Base-by-base conservation (phyloP, 2,797 vertebrate genomes). In the Orestias chungarensis region DNA sequence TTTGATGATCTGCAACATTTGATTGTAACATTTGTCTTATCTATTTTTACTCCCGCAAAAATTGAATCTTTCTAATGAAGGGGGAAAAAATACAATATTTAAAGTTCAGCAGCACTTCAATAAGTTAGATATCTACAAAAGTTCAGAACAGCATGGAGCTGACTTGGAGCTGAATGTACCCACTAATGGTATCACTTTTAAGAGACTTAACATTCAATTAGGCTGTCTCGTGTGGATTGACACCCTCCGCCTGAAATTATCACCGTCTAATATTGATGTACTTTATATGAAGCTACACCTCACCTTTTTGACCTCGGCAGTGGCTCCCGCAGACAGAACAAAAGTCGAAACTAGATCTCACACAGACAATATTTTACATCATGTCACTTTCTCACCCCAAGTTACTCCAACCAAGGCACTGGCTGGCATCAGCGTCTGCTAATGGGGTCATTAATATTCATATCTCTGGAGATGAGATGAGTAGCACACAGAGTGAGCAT, bases 381-480 rank as follows among this genome's bases (percentile, higher is more conserved):
- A 74, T 85, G 87, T 88, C 77, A 74, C 75, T 82, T 87, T 80
- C 74, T 82, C 85, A 84, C 81, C 82, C 75, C 68, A 43, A 76
- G 81, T 87, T 86, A 80, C 81, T 81, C 79, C 71, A 85, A 89
- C 75, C 87, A 87, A 77, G 75, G 78, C 85, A 43, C 75, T 69
- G 77, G 71, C 83, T 89, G 87, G 80, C 80, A 82, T 86, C 82
- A 82, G 70, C 82, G 85, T 83, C 82, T 84, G 72, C 84, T 91
- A 90, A 91, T 90, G 73, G 82, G 79, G 68, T 84, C 79, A 87
- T 92, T 91, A 90, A 90, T 92, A 91, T 92, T 92, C 88, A 91
- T 91, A 84, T 88, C 76, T 81, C 81, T 73, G 80, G 78, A 88
- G 74, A 89, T 82, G 82, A 90, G 86, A 82, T 78, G 77, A 82